Evolutionary conservation across 2,888 invertebrate species (phyloP).

Genomic region (Eupeodes latifasciatus): DNA sequence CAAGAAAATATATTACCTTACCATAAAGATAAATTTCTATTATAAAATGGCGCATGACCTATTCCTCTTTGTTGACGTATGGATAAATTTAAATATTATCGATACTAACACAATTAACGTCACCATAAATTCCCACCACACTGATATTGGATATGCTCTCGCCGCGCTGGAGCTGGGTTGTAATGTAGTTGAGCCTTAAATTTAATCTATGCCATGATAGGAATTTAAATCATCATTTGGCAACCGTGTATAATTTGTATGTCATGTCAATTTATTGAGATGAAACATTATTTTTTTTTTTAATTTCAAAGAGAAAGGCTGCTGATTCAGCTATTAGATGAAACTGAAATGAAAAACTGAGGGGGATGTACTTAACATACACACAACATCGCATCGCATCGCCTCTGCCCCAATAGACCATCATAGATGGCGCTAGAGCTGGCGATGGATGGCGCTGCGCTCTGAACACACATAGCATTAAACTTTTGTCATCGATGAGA

Average conservation of each 20-base stretch:
- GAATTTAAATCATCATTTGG: background rate
- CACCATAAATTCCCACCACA: too few relatives aligned
- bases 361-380: conserved; percentile 8
- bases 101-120: too few relatives aligned
- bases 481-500: conserved; percentile 42
- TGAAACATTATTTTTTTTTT: conserved; percentile 1
- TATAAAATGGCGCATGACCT: too few relatives aligned
- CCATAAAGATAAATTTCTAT: too few relatives aligned
- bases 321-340: conserved; percentile 60
- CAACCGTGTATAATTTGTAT: conserved; percentile 21
- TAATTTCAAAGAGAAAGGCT: conserved; percentile 24
- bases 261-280: conserved; percentile 26
- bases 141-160: too few relatives aligned
- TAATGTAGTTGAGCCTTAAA: too few relatives aligned
- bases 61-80: too few relatives aligned
- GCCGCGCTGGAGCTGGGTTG: too few relatives aligned
- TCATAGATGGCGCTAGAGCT: background rate
- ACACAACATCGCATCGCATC: background rate
- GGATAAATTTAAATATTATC: too few relatives aligned
- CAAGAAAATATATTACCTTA: too few relatives aligned
- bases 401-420: background rate
- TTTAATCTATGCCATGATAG: too few relatives aligned
- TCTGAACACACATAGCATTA: background rate
- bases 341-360: background rate
- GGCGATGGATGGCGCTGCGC: background rate